A percentile compares a stretch with the other conserved stretches of the same genome.
Evolutionary conservation across 2,113 vertebrate species (phyloP).

Genomic region (Centropristis striata): DNA sequence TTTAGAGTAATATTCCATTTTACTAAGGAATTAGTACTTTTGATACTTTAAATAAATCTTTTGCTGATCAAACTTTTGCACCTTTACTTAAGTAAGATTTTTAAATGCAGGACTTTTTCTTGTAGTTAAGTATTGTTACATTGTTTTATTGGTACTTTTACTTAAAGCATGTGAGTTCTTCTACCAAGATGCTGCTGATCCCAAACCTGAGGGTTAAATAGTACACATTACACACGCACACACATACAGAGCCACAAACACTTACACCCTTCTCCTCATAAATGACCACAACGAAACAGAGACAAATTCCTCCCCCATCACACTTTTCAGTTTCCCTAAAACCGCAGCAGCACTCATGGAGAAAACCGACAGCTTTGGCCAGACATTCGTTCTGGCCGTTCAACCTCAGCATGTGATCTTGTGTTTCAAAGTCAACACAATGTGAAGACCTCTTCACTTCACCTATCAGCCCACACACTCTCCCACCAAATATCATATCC

Average conservation of each 20-base stretch:
- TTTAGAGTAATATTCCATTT: too few relatives aligned
- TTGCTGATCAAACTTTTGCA: not conserved
- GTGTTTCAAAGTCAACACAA: constrained; percentile 69
- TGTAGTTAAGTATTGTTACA: not conserved
- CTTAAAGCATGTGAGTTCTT: not conserved
- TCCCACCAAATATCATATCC: constrained; percentile 13
- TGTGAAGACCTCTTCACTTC: constrained; percentile 41
- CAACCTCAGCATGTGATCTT: constrained; percentile 60
- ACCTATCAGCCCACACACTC: constrained; percentile 28
- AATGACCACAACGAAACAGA: constrained; percentile 74
- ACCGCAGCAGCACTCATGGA: constrained; percentile 55
- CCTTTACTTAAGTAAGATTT: not conserved
- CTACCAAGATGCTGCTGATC: constrained; percentile 29
- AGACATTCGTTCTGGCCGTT: constrained; percentile 46
- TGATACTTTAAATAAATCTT: not conserved
- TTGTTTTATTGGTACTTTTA: not conserved
- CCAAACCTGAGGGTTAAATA: constrained; percentile 47
- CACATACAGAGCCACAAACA: constrained; percentile 55
- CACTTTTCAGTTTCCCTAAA: constrained; percentile 51
- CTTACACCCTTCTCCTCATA: constrained; percentile 65
- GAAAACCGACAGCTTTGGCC: constrained; percentile 59
- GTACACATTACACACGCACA: constrained; percentile 42
- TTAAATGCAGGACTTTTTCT: not conserved
- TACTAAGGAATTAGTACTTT: too few relatives aligned
- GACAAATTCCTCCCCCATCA: constrained; percentile 69